phyloP scores from a whole-genome alignment of 2,797 vertebrate genomes.

The Bradypus variegatus region DNA sequence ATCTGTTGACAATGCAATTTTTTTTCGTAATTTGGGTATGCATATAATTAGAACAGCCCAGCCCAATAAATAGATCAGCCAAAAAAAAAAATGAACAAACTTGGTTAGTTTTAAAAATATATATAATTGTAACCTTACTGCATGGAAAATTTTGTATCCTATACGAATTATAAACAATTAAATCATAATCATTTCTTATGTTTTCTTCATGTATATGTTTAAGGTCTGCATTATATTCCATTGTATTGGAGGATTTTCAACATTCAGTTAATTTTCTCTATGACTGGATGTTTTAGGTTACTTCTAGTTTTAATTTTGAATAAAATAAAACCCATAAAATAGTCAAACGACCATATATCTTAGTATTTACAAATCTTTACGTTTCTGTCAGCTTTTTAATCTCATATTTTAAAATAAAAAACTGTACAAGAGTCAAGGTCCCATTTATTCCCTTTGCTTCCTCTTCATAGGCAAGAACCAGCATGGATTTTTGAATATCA shows the following conservation, averaged over 20 bases:
- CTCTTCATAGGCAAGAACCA: not conserved
- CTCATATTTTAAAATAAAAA: not conserved
- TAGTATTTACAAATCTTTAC: not conserved
- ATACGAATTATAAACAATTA: not conserved
- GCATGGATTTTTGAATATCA: not conserved
- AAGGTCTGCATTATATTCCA: not conserved
- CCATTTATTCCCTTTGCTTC: not conserved
- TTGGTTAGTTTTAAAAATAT: not conserved
- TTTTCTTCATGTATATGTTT: not conserved
- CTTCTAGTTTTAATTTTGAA: not conserved
- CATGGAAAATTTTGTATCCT: not conserved
- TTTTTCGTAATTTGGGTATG: not conserved
- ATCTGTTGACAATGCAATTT: not conserved
- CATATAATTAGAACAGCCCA: not conserved
- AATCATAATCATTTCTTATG: not conserved
- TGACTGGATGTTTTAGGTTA: not conserved
- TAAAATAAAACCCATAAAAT: not conserved
- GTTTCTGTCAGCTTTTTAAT: not conserved
- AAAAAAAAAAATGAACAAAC: not conserved
- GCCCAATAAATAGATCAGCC: not conserved
- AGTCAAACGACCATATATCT: not conserved
- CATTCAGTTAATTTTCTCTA: not conserved
- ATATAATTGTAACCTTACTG: not conserved
- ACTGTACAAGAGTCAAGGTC: not conserved
- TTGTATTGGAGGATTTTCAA: not conserved